Conservation (phyloP, 2,888 invertebrate species). For the Papilio elwesi region DNA sequence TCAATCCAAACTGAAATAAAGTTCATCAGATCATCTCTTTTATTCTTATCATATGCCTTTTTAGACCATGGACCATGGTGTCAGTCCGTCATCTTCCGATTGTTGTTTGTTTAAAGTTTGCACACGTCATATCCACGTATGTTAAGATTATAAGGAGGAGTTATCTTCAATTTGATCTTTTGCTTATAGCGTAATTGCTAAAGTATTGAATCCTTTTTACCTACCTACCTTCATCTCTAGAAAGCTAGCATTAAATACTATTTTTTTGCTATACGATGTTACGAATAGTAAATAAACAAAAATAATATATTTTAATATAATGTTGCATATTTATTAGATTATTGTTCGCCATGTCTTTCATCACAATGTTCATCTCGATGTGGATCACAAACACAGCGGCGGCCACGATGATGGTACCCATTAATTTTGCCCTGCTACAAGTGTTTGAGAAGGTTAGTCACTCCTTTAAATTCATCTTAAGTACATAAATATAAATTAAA, state of each 20-base stretch:
- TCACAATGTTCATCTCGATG: constrained; percentile 96
- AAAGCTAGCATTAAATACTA: neutral
- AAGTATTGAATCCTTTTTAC: no score
- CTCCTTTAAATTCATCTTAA: neutral
- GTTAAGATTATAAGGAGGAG: no score
- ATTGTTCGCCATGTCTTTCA: constrained; percentile 90
- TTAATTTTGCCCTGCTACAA: constrained; percentile 90
- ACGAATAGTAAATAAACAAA: neutral
- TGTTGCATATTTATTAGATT: constrained; percentile 77
- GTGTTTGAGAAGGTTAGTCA: constrained; percentile 88
- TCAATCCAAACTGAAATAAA: no score
- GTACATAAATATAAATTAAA: constrained; percentile 2
- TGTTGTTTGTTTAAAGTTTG: no score
- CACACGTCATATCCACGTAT: no score
- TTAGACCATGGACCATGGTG: no score
- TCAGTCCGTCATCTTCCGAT: no score
- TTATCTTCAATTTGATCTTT: no score
- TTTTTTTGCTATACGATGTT: neutral
- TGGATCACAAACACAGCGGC: constrained; percentile 98
- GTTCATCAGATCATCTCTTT: no score
- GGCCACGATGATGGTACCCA: constrained; percentile 96
- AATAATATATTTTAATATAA: neutral
- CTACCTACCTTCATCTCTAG: neutral
- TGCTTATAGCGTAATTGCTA: no score
- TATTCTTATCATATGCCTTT: no score